Evolutionary conservation across 2,888 invertebrate genomes (phyloP).

Genomic region (Phanerotoma sp.): DNA sequence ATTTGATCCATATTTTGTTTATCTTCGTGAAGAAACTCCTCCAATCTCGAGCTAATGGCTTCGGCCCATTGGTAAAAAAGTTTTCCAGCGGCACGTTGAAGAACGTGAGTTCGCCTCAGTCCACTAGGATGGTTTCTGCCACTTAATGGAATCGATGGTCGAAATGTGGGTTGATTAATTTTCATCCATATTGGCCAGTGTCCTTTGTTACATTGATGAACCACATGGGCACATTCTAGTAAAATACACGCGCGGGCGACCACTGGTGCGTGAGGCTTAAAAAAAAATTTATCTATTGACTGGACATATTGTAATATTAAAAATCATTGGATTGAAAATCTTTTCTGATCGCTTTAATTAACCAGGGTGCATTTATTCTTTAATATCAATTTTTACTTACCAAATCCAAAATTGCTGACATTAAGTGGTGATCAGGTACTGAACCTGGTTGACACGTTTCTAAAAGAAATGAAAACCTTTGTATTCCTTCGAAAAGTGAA

Average conservation of each 20-base stretch:
- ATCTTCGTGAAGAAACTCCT: conserved; percentile 86
- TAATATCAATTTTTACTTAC: no score
- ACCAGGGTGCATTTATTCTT: no score
- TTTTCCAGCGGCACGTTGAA: conserved; percentile 91
- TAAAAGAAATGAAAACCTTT: conserved; percentile 85
- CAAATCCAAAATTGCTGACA: conserved; percentile 92
- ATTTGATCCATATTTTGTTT: conserved; percentile 71
- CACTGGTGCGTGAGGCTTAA: conserved; percentile 89
- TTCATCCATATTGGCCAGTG: conserved; percentile 99
- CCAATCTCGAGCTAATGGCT: conserved; percentile 84
- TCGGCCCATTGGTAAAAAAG: conserved; percentile 98
- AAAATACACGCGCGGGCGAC: conserved; percentile 89
- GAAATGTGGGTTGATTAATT: conserved; percentile 74
- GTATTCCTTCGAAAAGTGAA: conserved; percentile 84
- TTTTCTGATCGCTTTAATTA: background rate
- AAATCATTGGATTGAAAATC: no score
- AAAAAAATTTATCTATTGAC: no score
- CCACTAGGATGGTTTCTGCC: conserved; percentile 61
- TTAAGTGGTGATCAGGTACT: conserved; percentile 93
- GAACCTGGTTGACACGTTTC: conserved; percentile 96
- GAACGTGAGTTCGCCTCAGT: conserved; percentile 66
- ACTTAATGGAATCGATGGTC: conserved; percentile 68
- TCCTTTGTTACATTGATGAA: conserved; percentile 96
- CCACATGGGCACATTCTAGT: conserved; percentile 94
- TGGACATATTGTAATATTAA: no score